Evolutionary conservation across 1,140 invertebrate species (phyloP).

Genomic region (Saxidomus purpurata): DNA sequence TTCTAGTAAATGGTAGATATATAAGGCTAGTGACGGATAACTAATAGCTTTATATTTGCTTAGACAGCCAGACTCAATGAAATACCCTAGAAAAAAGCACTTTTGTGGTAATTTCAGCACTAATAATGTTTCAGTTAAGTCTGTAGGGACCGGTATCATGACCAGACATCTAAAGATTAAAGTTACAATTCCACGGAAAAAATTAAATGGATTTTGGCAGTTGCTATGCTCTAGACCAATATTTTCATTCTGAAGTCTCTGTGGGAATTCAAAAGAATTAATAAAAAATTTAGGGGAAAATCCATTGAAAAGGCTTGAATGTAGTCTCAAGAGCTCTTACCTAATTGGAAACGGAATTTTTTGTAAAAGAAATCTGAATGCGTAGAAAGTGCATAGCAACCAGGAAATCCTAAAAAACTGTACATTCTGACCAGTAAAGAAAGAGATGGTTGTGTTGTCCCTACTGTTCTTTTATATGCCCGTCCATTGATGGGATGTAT

Average conservation of each 20-base stretch:
- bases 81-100: neutral
- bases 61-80: slow-evolving; percentile 9
- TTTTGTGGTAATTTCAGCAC: neutral
- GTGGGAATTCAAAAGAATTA: neutral
- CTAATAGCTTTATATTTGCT: slow-evolving; percentile 20
- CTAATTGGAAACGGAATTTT: too few relatives aligned
- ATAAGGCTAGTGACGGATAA: neutral
- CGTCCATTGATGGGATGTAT: too few relatives aligned
- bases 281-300: neutral
- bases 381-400: too few relatives aligned
- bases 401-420: too few relatives aligned
- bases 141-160: neutral
- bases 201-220: slow-evolving; percentile 9
- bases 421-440: too few relatives aligned
- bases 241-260: neutral
- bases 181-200: neutral
- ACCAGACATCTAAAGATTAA: neutral
- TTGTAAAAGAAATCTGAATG: too few relatives aligned
- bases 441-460: too few relatives aligned
- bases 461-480: too few relatives aligned
- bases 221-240: neutral
- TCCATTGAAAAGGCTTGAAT: neutral
- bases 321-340: too few relatives aligned
- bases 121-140: slow-evolving; percentile 2
- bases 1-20: neutral